Evolutionary conservation across 2,113 vertebrate genomes (phyloP).

Genomic region (Glareola pratincola): DNA sequence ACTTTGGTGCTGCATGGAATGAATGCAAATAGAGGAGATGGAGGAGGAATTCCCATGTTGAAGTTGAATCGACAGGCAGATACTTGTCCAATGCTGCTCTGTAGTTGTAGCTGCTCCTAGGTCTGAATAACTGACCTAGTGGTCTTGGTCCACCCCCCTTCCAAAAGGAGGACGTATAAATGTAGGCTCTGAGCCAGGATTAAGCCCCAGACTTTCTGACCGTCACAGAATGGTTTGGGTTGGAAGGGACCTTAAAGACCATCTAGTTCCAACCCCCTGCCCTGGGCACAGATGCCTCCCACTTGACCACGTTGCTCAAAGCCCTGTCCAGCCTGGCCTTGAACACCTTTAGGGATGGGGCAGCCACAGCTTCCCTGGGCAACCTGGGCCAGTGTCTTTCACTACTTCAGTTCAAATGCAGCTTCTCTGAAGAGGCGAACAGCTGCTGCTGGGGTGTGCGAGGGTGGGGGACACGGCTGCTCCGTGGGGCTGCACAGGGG

Average conservation of each 20-base stretch:
- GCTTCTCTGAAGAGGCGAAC: rapidly evolving
- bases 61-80: background rate
- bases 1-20: background rate
- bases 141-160: background rate
- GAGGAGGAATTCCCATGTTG: background rate
- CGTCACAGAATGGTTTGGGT: background rate
- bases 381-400: background rate
- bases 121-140: background rate
- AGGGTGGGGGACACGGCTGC: background rate
- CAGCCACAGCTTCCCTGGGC: background rate
- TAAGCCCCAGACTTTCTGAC: background rate
- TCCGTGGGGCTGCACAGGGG: rapidly evolving
- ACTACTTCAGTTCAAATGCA: background rate
- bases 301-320: background rate
- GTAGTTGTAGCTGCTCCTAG: background rate
- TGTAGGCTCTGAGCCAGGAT: background rate
- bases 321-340: background rate
- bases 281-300: background rate
- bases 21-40: background rate
- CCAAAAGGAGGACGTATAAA: background rate
- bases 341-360: background rate
- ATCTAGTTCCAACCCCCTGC: background rate
- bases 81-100: background rate
- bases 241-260: background rate
- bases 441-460: rapidly evolving